Conservation (phyloP, 2,113 vertebrate genomes). For the Vombatus ursinus region DNA sequence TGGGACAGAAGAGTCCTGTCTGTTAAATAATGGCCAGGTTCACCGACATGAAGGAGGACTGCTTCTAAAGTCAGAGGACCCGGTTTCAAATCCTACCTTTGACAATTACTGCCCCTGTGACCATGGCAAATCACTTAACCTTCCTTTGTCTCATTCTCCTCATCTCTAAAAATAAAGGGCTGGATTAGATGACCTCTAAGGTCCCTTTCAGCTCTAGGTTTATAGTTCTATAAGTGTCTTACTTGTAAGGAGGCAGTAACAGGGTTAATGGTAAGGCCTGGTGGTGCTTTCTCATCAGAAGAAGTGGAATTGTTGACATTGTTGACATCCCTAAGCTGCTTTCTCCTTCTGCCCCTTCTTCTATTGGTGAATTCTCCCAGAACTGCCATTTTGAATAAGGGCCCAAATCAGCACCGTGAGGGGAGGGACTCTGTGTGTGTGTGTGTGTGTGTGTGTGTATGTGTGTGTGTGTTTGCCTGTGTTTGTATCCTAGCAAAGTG, state of each 20-base stretch:
- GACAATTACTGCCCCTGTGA: background rate
- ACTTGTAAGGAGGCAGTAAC: background rate
- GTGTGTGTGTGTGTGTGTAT: too few relatives aligned
- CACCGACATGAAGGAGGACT: background rate
- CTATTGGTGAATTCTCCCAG: background rate
- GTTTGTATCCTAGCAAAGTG: background rate
- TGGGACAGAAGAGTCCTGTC: background rate
- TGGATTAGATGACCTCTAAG: background rate
- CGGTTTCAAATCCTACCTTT: background rate
- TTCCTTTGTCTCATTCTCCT: background rate
- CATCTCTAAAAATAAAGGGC: background rate
- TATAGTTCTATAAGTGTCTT: background rate
- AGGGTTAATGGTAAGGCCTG: background rate
- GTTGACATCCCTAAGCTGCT: background rate
- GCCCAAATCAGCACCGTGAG: too few relatives aligned
- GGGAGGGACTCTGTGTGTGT: too few relatives aligned
- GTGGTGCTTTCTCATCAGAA: background rate
- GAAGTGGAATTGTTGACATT: background rate
- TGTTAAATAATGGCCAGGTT: background rate
- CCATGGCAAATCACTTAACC: background rate
- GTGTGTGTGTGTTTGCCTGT: background rate
- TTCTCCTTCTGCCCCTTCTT: background rate
- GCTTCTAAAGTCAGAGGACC: background rate
- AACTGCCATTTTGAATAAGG: too few relatives aligned
- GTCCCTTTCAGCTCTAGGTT: background rate